Evolutionary conservation across 2,797 vertebrate species (phyloP).

Genomic region (Caiman crocodilus): DNA sequence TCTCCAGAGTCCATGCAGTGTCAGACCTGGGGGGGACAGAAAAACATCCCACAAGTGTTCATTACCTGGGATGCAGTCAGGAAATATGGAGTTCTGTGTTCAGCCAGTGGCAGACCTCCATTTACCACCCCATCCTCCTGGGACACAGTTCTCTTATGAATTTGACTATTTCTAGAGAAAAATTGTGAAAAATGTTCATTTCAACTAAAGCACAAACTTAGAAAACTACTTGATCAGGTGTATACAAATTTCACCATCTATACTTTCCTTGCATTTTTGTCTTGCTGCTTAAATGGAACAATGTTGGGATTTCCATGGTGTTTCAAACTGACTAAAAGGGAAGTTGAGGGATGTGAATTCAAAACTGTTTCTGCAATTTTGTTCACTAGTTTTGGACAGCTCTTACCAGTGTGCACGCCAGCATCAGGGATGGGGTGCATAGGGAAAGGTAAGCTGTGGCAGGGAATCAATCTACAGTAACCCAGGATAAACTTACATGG

Average conservation of each 20-base stretch:
- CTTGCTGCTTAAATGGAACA: too few species aligned
- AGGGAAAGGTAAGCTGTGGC: neutral
- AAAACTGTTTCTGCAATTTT: neutral
- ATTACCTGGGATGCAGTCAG: neutral
- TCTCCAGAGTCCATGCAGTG: constrained; percentile 86
- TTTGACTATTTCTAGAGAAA: neutral
- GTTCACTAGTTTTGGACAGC: neutral
- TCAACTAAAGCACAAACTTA: neutral
- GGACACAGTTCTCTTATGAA: neutral
- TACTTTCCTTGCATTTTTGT: too few species aligned
- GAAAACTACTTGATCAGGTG: neutral
- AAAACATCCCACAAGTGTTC: accelerated
- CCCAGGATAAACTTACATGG: neutral
- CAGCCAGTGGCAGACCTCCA: neutral
- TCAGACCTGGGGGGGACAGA: constrained; percentile 67
- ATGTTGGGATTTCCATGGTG: neutral
- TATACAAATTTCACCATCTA: neutral
- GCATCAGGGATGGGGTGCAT: neutral
- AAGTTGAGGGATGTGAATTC: neutral
- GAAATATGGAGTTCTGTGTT: neutral
- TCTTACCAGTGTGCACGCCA: neutral
- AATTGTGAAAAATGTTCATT: neutral
- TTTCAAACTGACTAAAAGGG: neutral
- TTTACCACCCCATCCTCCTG: too few species aligned
- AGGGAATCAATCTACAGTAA: neutral